phyloP scores from a whole-genome alignment of 2,888 invertebrate species.

The Noctua pronuba region DNA sequence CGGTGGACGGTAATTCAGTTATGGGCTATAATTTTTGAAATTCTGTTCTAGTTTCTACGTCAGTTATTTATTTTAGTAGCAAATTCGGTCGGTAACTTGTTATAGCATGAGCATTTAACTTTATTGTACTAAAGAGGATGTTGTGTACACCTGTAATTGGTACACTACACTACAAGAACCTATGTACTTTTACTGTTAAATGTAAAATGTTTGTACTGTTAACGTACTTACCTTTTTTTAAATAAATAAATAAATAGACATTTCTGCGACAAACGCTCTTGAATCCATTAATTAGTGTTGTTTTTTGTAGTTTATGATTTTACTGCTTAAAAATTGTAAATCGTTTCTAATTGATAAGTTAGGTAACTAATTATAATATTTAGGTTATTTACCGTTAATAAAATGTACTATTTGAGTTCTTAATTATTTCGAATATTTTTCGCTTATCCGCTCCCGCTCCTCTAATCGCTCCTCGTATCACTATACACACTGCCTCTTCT shows the following conservation, averaged over 20 bases:
- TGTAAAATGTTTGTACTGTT: no score
- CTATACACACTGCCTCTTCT: conserved; percentile 56
- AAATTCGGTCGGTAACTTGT: not conserved
- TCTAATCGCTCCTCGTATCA: conserved; percentile 60
- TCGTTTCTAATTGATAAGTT: not conserved
- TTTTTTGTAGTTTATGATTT: not conserved
- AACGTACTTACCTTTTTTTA: no score
- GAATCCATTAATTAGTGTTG: not conserved
- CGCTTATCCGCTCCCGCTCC: conserved; percentile 16
- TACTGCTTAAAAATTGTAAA: not conserved
- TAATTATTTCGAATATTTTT: not conserved
- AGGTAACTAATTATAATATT: not conserved
- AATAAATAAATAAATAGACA: not conserved
- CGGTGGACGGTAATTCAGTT: conserved; percentile 37
- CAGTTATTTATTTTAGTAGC: not conserved
- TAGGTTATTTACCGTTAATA: not conserved
- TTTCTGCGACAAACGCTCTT: not conserved
- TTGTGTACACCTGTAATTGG: no score
- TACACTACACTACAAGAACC: no score
- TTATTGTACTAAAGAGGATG: no score
- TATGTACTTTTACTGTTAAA: no score
- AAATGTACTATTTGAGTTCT: not conserved
- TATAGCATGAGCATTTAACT: not conserved
- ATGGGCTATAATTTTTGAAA: conserved; percentile 37
- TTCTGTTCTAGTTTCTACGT: conserved; percentile 8